A percentile compares a stretch with the other conserved stretches of the same genome.
Conservation (phyloP, 2,888 invertebrate genomes). For the Watsonalla binaria region DNA sequence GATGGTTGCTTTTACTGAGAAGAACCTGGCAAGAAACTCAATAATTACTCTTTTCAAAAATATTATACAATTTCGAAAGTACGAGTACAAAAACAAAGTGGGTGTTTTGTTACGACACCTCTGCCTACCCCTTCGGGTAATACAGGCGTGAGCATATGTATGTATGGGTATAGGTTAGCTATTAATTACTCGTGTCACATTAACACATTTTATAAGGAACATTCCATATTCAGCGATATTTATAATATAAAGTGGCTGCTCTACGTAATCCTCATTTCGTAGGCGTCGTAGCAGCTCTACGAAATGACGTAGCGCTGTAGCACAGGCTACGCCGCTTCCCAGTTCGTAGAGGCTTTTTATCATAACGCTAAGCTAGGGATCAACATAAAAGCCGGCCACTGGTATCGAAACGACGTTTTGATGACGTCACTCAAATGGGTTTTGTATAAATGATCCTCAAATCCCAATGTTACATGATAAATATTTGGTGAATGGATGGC, state of each 20-base stretch:
- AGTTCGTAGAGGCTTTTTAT: conserved; percentile 10
- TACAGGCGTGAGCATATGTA: too few species aligned
- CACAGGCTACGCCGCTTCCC: conserved; percentile 13
- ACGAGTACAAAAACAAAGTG: too few species aligned
- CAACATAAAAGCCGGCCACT: neutral
- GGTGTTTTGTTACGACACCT: too few species aligned
- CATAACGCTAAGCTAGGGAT: neutral
- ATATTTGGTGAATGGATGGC: too few species aligned
- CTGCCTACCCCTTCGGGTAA: too few species aligned
- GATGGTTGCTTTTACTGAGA: too few species aligned
- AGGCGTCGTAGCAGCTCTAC: conserved; percentile 18
- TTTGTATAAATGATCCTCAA: neutral
- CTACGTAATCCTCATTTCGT: neutral
- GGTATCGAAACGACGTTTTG: neutral
- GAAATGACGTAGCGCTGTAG: conserved; percentile 15
- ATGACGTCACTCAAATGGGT: neutral
- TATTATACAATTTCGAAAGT: too few species aligned
- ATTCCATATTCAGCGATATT: neutral
- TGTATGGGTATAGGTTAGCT: too few species aligned
- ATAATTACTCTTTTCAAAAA: too few species aligned
- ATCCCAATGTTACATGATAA: neutral
- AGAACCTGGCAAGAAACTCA: too few species aligned
- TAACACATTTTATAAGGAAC: too few species aligned
- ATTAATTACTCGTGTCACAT: too few species aligned
- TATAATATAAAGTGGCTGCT: neutral